phyloP scores from a whole-genome alignment of 2,113 vertebrate genomes.

The Sebastes fasciatus region DNA sequence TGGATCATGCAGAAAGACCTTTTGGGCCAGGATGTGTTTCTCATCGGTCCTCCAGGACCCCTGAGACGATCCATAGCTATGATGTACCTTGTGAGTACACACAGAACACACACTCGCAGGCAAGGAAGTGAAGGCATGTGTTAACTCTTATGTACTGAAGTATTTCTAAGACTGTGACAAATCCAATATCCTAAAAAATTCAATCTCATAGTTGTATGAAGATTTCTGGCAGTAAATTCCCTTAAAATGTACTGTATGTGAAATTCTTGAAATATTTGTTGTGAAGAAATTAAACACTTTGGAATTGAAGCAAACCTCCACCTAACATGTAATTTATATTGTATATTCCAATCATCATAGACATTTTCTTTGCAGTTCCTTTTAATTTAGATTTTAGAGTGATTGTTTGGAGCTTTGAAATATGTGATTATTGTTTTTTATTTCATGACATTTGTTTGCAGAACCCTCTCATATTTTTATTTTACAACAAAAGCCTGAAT shows the following conservation, averaged over 20 bases:
- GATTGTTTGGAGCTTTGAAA: neutral
- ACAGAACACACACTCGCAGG: neutral
- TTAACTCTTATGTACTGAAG: neutral
- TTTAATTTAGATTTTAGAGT: neutral
- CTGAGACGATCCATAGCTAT: slow-evolving; percentile 96
- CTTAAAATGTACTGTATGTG: neutral
- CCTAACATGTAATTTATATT: neutral
- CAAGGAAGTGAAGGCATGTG: no score
- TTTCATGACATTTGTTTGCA: neutral
- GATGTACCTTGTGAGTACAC: slow-evolving; percentile 92
- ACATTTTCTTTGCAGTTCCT: neutral
- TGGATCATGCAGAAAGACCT: slow-evolving; percentile 99
- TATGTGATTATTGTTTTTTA: neutral
- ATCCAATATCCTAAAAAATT: neutral
- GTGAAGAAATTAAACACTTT: neutral
- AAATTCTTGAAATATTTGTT: neutral
- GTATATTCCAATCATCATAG: neutral
- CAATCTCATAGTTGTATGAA: neutral
- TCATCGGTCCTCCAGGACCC: slow-evolving; percentile 96
- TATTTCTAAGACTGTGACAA: neutral
- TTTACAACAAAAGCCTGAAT: neutral
- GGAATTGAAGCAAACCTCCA: neutral
- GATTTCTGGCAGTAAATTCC: neutral
- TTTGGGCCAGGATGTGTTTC: slow-evolving; percentile 95
- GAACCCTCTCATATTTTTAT: neutral